These are phyloP conservation scores for Drosophila ezoana DNA, from an alignment of 2,888 invertebrate genomes.

Conservation along the genomic window DNA sequence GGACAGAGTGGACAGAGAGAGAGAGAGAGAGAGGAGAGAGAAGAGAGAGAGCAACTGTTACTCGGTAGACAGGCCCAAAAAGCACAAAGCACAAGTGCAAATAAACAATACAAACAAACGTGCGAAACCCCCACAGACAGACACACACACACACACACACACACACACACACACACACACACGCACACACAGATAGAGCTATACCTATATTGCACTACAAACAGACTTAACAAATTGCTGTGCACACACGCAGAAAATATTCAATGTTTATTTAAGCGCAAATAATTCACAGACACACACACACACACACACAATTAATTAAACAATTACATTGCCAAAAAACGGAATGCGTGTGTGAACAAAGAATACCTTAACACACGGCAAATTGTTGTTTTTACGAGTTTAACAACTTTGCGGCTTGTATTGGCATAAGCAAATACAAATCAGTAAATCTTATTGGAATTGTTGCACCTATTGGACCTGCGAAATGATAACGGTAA, in stretches of 20 bases:
- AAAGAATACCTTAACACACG: constrained; percentile 6
- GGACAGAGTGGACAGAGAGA: constrained; percentile 13
- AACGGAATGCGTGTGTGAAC: constrained; percentile 17
- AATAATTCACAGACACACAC: constrained; percentile 47
- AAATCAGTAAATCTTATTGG: constrained; percentile 29
- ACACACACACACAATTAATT: constrained; percentile 45
- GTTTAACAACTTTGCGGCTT: constrained; percentile 12
- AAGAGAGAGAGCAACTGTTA: constrained; percentile 32
- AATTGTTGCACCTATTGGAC: not conserved
- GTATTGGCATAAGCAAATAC: constrained; percentile 5
- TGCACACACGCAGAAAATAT: constrained; percentile 57
- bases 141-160: constrained; percentile 12
- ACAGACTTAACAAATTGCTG: constrained; percentile 54
- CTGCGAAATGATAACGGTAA: constrained; percentile 22
- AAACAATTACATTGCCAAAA: constrained; percentile 60
- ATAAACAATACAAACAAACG: constrained; percentile 59
- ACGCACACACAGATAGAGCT: constrained; percentile 19
- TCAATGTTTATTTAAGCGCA: constrained; percentile 70
- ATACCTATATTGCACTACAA: constrained; percentile 21
- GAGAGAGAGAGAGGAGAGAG: constrained; percentile 10
- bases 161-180: constrained; percentile 13
- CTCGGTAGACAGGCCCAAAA: constrained; percentile 37
- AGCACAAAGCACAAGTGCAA: constrained; percentile 60
- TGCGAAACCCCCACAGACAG: constrained; percentile 6
- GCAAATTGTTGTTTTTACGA: constrained; percentile 9